Evolutionary conservation across 1,140 invertebrate genomes (phyloP).

Genomic region (honey bee (Apis mellifera)): Amel_HAv3.1 CM009945.2:3241501-3242000

Average conservation of each 20-base stretch:
- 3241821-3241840: no score
- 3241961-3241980: background rate
- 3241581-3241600: slow-evolving; percentile 37
- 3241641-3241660: slow-evolving; percentile 9
- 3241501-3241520: no score
- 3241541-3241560: background rate
- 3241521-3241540: slow-evolving; percentile 5
- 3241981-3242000: slow-evolving; percentile 55
- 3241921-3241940: background rate
- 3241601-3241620: slow-evolving; percentile 18
- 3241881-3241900: background rate
- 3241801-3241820: no score
- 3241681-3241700: no score
- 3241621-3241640: slow-evolving; percentile 3
- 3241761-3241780: no score
- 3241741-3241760: no score
- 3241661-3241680: slow-evolving; percentile 30
- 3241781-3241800: no score
- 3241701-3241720: no score
- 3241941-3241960: slow-evolving; percentile 27
- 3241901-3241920: background rate
- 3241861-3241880: no score
- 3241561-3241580: background rate
- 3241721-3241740: no score
- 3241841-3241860: no score